Base-by-base conservation (phyloP, 1,140 invertebrate genomes). In the Camponotus vicinus region DNA sequence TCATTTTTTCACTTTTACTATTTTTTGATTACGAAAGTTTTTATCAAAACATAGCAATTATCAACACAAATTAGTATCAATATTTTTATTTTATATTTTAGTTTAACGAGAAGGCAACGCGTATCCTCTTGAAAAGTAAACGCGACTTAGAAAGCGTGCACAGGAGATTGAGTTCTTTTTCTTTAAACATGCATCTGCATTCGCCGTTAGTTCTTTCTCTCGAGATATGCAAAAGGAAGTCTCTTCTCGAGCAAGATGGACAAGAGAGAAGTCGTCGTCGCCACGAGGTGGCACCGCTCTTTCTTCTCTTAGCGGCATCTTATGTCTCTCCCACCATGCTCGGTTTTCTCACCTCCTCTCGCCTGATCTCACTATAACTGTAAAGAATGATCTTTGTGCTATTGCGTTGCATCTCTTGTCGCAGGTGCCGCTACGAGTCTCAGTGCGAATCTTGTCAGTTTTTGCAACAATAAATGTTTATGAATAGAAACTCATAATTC, bases 91-190 rank as follows among this genome's bases (percentile, higher is more conserved):
- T 70, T 15, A 57, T 57, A 59, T 34, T 32, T 40, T 32, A 40
- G 0, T 70, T 32, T 15, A 37, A 21, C 27, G 77, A 67, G 42
- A 59, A 37, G 69, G 52, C 37, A 40, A 42, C 42, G n/a, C 66
- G 27, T 55, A 57, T 42, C 55, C 73, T 15, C 34, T 75, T 78
- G 69, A 64, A 86, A 86, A 86, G 69, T 86, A 71, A 71, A 61
- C 69, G 67, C 70, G 85, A 86, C 85, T 79, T 84, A 86, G 78
- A 86, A 86, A 86, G 70, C 79, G 49, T 55, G 34, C 57, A 73
- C 61, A 40, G 77, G 78, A 49, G 42, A 75, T 66, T 49, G 85
- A 75, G 55, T 37, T 75, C 57, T 83, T 83, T 49, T 71, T 64
- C 52, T 57, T 75, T n/a, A 21, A 42, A 49, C 13, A 59, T 69